Evolutionary conservation across 2,797 vertebrate genomes (phyloP).

Genomic region (Onychomys torridus): DNA sequence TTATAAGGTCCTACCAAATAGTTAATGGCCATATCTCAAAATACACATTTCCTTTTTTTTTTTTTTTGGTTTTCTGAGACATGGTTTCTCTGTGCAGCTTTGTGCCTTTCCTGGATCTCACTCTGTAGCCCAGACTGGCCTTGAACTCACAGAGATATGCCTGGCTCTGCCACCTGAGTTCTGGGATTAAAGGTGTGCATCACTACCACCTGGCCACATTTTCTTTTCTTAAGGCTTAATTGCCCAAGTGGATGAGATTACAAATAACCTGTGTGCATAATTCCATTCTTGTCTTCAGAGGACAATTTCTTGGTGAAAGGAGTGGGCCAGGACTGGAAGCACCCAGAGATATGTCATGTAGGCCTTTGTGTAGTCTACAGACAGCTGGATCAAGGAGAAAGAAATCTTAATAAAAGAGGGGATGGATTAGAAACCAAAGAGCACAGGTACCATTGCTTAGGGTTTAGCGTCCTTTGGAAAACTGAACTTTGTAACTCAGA

Average conservation of each 20-base stretch:
- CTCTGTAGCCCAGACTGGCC: too few species aligned
- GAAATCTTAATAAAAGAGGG: background rate
- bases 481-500: background rate
- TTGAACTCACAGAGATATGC: too few species aligned
- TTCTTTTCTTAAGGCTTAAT: slow-evolving; percentile 16
- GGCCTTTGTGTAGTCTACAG: background rate
- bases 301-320: background rate
- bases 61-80: too few species aligned
- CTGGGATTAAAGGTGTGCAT: too few species aligned
- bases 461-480: background rate
- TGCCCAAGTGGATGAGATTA: background rate
- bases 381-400: background rate
- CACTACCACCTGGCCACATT: too few species aligned
- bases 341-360: background rate
- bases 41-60: background rate
- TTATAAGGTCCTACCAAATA: background rate
- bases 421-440: background rate
- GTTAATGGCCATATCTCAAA: slow-evolving; percentile 22
- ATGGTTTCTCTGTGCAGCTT: too few species aligned
- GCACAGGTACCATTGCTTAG: background rate
- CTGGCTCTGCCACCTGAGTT: too few species aligned
- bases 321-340: background rate
- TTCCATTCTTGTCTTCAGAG: background rate
- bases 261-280: background rate
- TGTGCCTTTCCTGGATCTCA: too few species aligned